Percentiles rank a stretch among this genome's conserved stretches.
Conservation (phyloP, 2,797 vertebrate species). For the Lepilemur ruficaudatus region DNA sequence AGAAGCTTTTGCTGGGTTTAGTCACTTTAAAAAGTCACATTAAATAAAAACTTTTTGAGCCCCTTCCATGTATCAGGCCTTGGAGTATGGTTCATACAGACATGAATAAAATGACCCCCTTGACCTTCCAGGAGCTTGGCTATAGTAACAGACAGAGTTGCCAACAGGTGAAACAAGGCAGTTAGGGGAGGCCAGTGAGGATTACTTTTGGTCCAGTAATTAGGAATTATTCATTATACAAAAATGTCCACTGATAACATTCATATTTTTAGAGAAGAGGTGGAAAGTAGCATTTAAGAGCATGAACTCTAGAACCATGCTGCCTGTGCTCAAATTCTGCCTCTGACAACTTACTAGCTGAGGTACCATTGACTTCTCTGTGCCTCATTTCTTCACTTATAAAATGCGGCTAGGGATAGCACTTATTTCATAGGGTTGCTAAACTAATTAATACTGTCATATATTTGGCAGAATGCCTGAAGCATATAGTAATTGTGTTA, state of each 20-base stretch:
- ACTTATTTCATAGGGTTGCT: neutral
- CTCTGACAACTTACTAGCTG: neutral
- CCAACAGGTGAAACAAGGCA: neutral
- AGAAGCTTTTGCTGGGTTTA: neutral
- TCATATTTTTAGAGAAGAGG: neutral
- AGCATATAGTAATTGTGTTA: neutral
- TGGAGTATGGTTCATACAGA: neutral
- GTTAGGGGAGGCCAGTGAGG: neutral
- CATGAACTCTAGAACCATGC: neutral
- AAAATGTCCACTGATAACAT: neutral
- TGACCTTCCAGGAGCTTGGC: neutral
- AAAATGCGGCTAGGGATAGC: neutral
- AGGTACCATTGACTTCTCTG: neutral
- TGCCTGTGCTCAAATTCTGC: neutral
- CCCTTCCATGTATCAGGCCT: neutral
- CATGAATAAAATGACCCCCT: neutral
- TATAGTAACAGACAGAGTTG: neutral
- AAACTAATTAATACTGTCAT: neutral
- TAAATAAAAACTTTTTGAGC: neutral
- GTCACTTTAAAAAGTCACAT: neutral
- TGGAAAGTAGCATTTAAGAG: neutral
- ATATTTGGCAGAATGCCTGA: neutral
- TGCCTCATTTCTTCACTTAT: neutral
- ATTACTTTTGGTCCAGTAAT: neutral
- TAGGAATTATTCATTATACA: neutral